Base-by-base conservation (phyloP, 37 sponge, comb jelly and placozoan genomes). In the Ianthella basta region DNA sequence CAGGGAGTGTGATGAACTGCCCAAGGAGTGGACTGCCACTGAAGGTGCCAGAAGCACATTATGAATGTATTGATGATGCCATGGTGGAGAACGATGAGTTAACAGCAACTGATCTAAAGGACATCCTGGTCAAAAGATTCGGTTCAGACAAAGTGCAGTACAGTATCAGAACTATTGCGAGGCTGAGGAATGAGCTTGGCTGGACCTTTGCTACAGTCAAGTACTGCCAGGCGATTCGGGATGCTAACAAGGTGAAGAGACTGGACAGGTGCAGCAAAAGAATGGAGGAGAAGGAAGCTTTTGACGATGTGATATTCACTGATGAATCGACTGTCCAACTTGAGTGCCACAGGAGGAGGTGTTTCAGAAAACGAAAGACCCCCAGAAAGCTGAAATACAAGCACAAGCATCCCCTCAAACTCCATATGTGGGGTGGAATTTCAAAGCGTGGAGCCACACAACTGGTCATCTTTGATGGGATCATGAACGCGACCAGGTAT, bases 341-440 rank as follows among this genome's bases (percentile, higher is more conserved):
- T 29, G 72, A 70, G 36, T 37, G 36, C 19, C 72, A 78, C 50
- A 15, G 79, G 37, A 38, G 79, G 16, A 38, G 15, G 24, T 78
- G 79, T 10, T 78, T 78, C 13, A 15, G 79, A 41, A 80, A 80
- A 32, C 55, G 12, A 29, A 59, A 59, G 27, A 15, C 24, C 3
- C 81, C 59, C 3, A 55, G 81, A 27, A 55, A 80, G 60, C 30
- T 80, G 60, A 80, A 80, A 29, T 29, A 19, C 23, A 55, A 29
- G 21, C 36, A 29, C 29, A 80, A 80, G 12, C 61, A 80, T 10
- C 81, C 81, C 2, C 72, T 18, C 36, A 80, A 80, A 56, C 21
- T 80, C 37, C 60, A 80, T 30, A 33, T 80, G 54, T 80, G 59
- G 81, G 81, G 81, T 59, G 61, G 59, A 27, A 80, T 80, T 30